Conservation (phyloP, 2,113 vertebrate genomes). For the Gallinago media region DNA sequence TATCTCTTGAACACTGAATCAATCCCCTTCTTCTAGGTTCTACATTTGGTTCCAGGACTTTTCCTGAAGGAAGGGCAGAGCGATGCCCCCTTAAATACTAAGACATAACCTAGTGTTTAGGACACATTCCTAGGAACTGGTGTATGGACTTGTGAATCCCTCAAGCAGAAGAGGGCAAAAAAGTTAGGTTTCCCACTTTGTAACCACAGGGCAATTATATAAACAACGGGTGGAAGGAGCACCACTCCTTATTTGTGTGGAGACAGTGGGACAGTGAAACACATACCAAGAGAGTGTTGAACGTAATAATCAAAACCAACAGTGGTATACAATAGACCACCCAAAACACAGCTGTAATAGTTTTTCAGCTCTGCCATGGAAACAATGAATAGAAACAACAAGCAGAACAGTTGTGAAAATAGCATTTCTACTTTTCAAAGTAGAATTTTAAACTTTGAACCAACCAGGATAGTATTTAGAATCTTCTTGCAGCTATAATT, state of each 20-base stretch:
- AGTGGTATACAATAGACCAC: constrained; percentile 61
- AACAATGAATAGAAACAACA: constrained; percentile 46
- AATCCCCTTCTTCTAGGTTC: not conserved
- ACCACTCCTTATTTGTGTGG: constrained; percentile 16
- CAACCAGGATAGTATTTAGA: not conserved
- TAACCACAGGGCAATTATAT: not conserved
- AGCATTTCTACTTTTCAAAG: not conserved
- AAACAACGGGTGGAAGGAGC: constrained; percentile 28
- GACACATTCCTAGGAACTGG: rapidly evolving
- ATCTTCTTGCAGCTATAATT: not conserved
- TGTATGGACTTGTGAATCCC: not conserved
- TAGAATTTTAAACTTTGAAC: constrained; percentile 15
- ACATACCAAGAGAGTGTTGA: constrained; percentile 15
- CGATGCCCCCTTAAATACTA: not conserved
- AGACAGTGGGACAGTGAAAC: constrained; percentile 34
- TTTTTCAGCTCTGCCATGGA: constrained; percentile 46
- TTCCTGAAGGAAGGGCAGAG: not conserved
- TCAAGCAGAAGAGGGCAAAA: not conserved
- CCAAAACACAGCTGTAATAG: constrained; percentile 63
- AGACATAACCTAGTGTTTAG: not conserved
- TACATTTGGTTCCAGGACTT: not conserved
- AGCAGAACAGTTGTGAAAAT: constrained; percentile 35
- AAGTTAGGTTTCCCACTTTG: not conserved
- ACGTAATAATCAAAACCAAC: constrained; percentile 62
- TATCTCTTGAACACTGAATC: not conserved